These are phyloP conservation scores for Danaus melanippus DNA, from an alignment of 1,140 invertebrate species.

Conservation along the genomic window DNA sequence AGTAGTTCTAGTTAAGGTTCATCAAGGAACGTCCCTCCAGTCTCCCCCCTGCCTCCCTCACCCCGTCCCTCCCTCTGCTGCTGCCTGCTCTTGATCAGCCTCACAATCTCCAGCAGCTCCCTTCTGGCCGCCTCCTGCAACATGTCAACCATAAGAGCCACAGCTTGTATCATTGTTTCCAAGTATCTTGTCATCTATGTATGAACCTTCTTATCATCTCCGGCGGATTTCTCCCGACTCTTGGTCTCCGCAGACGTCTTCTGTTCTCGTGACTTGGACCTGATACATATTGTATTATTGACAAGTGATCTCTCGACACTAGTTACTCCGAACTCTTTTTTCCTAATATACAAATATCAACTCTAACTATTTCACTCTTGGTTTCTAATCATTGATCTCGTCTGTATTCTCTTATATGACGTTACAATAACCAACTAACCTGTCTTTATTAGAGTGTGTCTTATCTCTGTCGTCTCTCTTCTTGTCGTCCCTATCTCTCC, in stretches of 20 bases:
- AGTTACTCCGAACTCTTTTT: no score
- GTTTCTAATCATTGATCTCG: background rate
- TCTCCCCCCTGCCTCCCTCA: no score
- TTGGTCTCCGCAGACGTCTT: slow-evolving; percentile 7
- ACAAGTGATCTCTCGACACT: no score
- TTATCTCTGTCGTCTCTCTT: slow-evolving; percentile 19
- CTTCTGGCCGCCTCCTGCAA: slow-evolving; percentile 33
- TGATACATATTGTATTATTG: slow-evolving; percentile 2
- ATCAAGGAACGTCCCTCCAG: no score
- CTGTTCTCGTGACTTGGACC: slow-evolving; percentile 18
- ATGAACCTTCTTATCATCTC: slow-evolving; percentile 20
- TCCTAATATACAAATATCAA: no score
- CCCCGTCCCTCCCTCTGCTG: slow-evolving; percentile 33
- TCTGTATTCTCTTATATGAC: background rate
- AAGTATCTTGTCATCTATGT: background rate
- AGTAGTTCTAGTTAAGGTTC: no score
- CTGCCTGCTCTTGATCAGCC: slow-evolving; percentile 57
- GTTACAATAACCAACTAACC: slow-evolving; percentile 1
- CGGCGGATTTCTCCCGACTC: slow-evolving; percentile 7
- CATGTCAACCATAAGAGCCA: background rate
- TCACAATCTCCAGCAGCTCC: slow-evolving; percentile 57
- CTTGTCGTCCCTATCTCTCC: slow-evolving; percentile 22
- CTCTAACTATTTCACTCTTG: background rate
- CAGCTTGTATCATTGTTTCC: background rate
- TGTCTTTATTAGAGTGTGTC: slow-evolving; percentile 7